phyloP scores from a whole-genome alignment of 2,797 vertebrate species.

The Lagocephalus sceleratus region DNA sequence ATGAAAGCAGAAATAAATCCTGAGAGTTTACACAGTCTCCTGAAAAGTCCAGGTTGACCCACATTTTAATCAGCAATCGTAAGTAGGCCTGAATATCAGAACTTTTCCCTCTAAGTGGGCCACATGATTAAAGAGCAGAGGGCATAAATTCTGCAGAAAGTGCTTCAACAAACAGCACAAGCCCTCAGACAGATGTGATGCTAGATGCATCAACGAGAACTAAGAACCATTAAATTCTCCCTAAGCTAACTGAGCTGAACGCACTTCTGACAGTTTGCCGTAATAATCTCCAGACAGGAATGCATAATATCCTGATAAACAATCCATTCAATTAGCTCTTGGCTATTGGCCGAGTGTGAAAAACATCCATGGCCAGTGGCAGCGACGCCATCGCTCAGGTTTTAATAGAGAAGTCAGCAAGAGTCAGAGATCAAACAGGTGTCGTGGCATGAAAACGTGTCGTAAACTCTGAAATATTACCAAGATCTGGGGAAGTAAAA shows the following conservation, averaged over 20 bases:
- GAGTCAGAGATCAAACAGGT: neutral
- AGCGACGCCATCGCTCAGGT: neutral
- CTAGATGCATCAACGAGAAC: too few relatives aligned
- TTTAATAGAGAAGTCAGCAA: neutral
- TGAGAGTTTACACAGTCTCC: conserved; percentile 15
- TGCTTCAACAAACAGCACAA: neutral
- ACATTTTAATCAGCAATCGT: conserved; percentile 24
- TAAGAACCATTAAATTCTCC: neutral
- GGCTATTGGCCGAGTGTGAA: conserved; percentile 9
- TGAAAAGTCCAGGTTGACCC: conserved; percentile 23
- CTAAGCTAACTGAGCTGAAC: neutral
- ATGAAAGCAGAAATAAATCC: conserved; percentile 25
- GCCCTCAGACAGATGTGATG: neutral
- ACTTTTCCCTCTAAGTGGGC: conserved; percentile 23
- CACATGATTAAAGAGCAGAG: neutral
- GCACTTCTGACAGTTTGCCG: neutral
- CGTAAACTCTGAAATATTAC: neutral
- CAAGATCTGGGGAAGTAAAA: neutral
- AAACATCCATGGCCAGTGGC: conserved; percentile 3
- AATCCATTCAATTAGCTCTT: neutral
- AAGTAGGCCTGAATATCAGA: conserved; percentile 34
- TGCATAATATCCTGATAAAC: neutral
- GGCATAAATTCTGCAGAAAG: too few relatives aligned
- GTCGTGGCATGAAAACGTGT: neutral
- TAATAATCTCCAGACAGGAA: conserved; percentile 1